These are phyloP conservation scores for Loriculus beryllinus DNA, from an alignment of 2,797 vertebrate species.

Conservation along the genomic window DNA sequence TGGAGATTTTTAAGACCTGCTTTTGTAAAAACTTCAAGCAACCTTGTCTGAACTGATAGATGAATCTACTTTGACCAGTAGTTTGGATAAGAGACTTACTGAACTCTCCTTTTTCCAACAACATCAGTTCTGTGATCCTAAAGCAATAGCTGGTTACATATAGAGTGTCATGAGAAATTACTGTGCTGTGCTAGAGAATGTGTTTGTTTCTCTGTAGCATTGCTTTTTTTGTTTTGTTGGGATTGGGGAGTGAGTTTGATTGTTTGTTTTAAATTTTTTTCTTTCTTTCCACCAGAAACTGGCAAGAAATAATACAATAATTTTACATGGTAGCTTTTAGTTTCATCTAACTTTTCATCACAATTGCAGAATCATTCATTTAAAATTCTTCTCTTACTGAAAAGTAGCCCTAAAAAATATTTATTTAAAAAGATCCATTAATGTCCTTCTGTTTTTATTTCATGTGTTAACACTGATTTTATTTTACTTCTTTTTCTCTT, in stretches of 20 bases:
- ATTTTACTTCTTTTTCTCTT: not conserved
- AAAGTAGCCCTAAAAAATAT: not conserved
- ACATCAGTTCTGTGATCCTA: not conserved
- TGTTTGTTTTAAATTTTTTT: not conserved
- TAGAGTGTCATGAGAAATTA: not conserved
- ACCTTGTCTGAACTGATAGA: not conserved
- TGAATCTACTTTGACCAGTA: not conserved
- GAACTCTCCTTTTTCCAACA: not conserved
- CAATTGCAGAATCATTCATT: not conserved
- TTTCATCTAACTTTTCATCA: not conserved
- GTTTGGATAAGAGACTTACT: not conserved
- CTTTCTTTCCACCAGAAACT: rapidly evolving
- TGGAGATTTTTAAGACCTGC: not conserved
- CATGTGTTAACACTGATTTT: not conserved
- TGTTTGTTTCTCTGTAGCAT: not conserved
- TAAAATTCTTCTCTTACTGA: not conserved
- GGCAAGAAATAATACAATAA: not conserved
- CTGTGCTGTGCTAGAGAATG: not conserved
- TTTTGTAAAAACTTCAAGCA: not conserved
- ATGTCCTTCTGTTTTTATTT: not conserved
- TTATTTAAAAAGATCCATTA: not conserved
- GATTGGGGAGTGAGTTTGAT: not conserved
- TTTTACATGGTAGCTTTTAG: not conserved
- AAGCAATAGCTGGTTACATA: not conserved
- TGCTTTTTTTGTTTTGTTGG: not conserved